Evolutionary conservation across 2,888 invertebrate species (phyloP).

Genomic region (Pyrrhosoma nymphula): DNA sequence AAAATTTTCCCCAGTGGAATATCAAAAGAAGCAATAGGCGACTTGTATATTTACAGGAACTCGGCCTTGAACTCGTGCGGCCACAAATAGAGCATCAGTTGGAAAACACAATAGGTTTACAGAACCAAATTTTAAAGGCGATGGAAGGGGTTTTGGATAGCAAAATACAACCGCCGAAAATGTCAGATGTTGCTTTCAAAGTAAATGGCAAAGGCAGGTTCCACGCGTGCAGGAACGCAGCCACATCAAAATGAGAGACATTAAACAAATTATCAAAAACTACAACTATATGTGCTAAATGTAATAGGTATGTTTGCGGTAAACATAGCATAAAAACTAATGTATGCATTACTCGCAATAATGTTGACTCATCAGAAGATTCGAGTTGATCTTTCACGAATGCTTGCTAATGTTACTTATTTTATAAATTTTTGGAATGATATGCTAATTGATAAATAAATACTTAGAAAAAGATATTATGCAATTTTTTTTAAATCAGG

Average conservation of each 20-base stretch:
- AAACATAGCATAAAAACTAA: too few species aligned
- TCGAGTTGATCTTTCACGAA: not conserved
- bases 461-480: not conserved
- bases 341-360: not conserved
- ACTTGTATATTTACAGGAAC: slow-evolving; percentile 37
- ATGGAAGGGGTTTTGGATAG: slow-evolving; percentile 10
- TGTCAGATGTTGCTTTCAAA: not conserved
- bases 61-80: slow-evolving; percentile 13
- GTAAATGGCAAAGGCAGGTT: not conserved
- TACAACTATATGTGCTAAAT: too few species aligned
- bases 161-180: not conserved
- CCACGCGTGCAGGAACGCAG: not conserved
- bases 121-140: not conserved
- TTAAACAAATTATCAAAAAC: not conserved
- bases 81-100: slow-evolving; percentile 13
- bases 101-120: not conserved
- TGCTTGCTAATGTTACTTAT: too few species aligned
- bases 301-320: too few species aligned
- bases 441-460: too few species aligned
- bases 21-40: slow-evolving; percentile 17
- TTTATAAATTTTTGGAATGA: too few species aligned
- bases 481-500: not conserved
- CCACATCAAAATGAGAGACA: not conserved
- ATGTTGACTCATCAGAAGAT: not conserved
- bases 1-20: slow-evolving; percentile 22